Base-by-base conservation (phyloP, 2,797 vertebrate genomes). In the Myotis vivesi region DNA sequence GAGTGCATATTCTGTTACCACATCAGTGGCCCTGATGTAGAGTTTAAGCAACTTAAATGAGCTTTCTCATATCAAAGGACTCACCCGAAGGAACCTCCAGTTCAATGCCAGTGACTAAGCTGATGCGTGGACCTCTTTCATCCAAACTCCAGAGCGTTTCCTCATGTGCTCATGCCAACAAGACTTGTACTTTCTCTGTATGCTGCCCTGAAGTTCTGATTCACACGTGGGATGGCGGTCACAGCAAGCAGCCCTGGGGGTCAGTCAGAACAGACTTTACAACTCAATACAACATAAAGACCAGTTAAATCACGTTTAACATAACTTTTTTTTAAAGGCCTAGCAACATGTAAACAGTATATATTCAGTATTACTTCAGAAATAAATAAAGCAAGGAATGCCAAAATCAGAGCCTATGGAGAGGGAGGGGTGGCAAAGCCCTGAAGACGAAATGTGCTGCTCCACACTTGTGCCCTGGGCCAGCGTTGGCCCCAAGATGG, bases 21-120 rank as follows among this genome's bases (percentile, higher is more conserved):
- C 36, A 41, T 75, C 62, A 49, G 23, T 73, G 68, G 51, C 51
- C 46, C 5, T 57, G 59, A 82, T n/a, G 49, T 11, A 72, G 46
- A 20, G 62, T 68, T n/a, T 38, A 73, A 62, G 80, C 28, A 33
- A 87, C 30, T 86, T 76, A 87, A 96, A 89, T 79, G 46, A 86
- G 91, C 79, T 79, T 95, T 73, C 85, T 93, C 44, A 2, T 9
- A n/a, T 44, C 49, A 6, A 62, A 69, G 44, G 73, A 36, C 55
- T 73, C 68, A 38, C 49, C 62, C 12, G 23, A 91, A 23, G 30
- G 30, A 69, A 62, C 17, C 4, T 9, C 20, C 4, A 25, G 38
- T 66, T 71, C 41, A 77, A 8, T 46, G 9, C 44, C 55, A 28
- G 8, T 8, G 23, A 3, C 16, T 41, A 46, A 62, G 12, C 17